Percentiles rank a stretch among this genome's conserved stretches.
phyloP scores from a whole-genome alignment of 1,140 invertebrate species.

The Pseudomyrmex sp. region DNA sequence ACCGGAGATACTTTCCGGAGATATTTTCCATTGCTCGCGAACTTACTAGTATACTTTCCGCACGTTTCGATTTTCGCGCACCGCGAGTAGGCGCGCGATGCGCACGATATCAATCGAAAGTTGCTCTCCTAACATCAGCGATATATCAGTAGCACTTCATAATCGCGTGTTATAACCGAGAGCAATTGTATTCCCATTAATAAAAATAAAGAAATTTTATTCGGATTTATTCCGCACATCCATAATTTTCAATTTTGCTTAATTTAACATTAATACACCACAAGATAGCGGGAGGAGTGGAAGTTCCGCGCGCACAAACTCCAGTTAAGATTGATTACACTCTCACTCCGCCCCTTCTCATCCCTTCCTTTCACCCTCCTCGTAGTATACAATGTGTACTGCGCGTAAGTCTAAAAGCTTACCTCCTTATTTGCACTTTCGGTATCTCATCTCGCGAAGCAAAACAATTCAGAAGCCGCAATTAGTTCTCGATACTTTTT shows the following conservation, averaged over 20 bases:
- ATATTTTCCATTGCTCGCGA: neutral
- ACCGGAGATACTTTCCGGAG: slow-evolving; percentile 55
- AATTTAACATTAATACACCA: slow-evolving; percentile 48
- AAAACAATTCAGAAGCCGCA: slow-evolving; percentile 25
- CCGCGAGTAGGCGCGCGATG: slow-evolving; percentile 3
- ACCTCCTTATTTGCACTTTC: slow-evolving; percentile 49
- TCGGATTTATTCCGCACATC: neutral
- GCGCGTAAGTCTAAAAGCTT: slow-evolving; percentile 45
- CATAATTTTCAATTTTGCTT: slow-evolving; percentile 31
- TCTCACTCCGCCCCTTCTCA: neutral
- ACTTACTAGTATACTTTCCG: slow-evolving; percentile 21
- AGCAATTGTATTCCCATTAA: neutral
- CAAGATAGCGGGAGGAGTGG: slow-evolving; percentile 36
- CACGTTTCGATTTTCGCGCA: slow-evolving; percentile 11
- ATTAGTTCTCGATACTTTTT: neutral
- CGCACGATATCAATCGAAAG: neutral
- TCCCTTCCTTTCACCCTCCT: too few species aligned
- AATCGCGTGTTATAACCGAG: neutral
- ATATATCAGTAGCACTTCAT: neutral
- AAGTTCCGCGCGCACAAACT: slow-evolving; percentile 38
- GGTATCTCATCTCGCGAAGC: slow-evolving; percentile 33
- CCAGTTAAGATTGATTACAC: slow-evolving; percentile 50
- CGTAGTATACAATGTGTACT: neutral
- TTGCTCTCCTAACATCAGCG: neutral
- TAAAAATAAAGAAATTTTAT: slow-evolving; percentile 20